Evolutionary conservation across 2,888 invertebrate genomes (phyloP), one percentile per base, ranked within the genome.

Genomic region (Drepana falcataria): DNA sequence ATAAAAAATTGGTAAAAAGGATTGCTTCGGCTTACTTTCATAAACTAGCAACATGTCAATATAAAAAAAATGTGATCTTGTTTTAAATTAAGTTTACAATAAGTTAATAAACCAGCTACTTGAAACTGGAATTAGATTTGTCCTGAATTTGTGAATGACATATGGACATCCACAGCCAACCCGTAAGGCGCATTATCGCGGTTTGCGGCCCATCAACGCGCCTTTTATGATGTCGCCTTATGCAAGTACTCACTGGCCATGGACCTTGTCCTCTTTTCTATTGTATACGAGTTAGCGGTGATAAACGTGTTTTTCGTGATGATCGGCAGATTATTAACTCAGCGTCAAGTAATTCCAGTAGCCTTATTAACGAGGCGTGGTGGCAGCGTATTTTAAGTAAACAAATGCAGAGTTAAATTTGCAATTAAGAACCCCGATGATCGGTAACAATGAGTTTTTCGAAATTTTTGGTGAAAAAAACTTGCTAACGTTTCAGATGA

Each of bases 231-330:
- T 75, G 77, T 76, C 74, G 73, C 65, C 67, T 85, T 83, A 85
- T 85, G 83, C 83, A 84, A 85, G 70, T 77, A 74, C 76, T 79
- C 66, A 66, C 68, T 66, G 60, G 40, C 51, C 40, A 51, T 51
- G 64, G 76, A 77, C 89, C 89, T 88, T 90, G 89, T 77, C 76
- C 87, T 85, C 84, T 81, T 83, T 89, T 81, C 85, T 86, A 87
- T 88, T 87, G 87, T 87, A 72, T 70, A 66, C 75, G 59, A 61
- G 64, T 69, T 69, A 72, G 74, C 67, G 75, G 21, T 21, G 21
- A 75, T 75, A 58, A 68, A 69, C 69, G 59, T 57, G 61, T 61
- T 66, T 70, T 64, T 73, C 71, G 72, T 79, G 79, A 74, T 75
- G 68, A 75, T 73, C 68, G 55, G 53, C 35, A 60, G 63, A 72